Conservation (phyloP, 1,140 invertebrate genomes). For the Drosophila ogumai region DNA sequence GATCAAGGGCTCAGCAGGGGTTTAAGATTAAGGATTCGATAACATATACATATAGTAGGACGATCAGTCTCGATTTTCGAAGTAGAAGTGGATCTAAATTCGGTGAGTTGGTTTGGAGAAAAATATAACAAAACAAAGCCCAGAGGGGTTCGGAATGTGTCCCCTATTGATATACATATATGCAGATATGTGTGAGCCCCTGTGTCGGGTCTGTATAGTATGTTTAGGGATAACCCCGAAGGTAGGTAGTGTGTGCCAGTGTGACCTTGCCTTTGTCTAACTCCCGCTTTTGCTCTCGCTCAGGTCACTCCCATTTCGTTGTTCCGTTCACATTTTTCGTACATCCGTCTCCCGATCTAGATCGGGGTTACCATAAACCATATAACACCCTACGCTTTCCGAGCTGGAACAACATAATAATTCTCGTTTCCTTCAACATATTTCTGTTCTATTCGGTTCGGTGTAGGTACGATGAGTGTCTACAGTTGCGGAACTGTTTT, state of each 20-base stretch:
- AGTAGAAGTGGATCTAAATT: constrained; percentile 34
- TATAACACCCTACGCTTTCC: background rate
- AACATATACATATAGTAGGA: background rate
- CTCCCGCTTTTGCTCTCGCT: no score
- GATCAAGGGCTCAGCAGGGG: constrained; percentile 1
- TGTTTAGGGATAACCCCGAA: background rate
- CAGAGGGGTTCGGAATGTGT: background rate
- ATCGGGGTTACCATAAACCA: background rate
- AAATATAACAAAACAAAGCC: background rate
- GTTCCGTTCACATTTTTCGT: constrained; percentile 19
- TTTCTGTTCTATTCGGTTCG: background rate
- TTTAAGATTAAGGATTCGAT: background rate
- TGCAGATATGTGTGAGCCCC: background rate
- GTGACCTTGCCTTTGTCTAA: constrained; percentile 1
- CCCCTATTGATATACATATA: background rate
- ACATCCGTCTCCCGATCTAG: constrained; percentile 1
- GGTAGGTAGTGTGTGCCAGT: constrained; percentile 1
- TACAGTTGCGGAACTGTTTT: background rate
- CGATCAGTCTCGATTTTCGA: constrained; percentile 30
- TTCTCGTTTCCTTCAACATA: background rate
- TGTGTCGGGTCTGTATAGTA: background rate
- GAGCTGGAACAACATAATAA: constrained; percentile 9
- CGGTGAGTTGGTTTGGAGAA: background rate
- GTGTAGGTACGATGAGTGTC: background rate
- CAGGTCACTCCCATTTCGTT: constrained; percentile 32